Evolutionary conservation across 2,888 invertebrate genomes (phyloP).

Genomic region (Drosophila conformis): DNA sequence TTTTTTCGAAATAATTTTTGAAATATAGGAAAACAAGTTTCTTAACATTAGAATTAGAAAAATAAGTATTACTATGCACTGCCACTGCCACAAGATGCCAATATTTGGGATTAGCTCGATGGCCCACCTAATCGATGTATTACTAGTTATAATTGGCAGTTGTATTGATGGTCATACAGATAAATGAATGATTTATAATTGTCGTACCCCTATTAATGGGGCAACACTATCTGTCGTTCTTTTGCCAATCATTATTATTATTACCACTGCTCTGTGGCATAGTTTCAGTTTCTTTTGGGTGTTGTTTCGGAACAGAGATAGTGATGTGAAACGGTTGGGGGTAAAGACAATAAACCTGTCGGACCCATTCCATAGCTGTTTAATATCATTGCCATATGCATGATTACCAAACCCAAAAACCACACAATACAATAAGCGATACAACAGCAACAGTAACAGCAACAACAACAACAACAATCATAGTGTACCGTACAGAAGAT

Average conservation of each 20-base stretch:
- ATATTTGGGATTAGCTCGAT: not conserved
- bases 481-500: slow-evolving; percentile 12
- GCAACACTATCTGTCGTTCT: not conserved
- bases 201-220: slow-evolving; percentile 1
- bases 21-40: not conserved
- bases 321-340: slow-evolving; percentile 10
- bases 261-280: not conserved
- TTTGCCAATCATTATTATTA: not conserved
- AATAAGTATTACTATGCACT: not conserved
- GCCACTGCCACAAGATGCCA: not conserved
- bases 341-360: slow-evolving; percentile 31
- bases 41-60: not conserved
- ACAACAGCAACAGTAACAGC: slow-evolving; percentile 2
- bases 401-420: slow-evolving; percentile 45
- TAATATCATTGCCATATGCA: slow-evolving; percentile 46
- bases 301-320: not conserved
- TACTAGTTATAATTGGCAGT: not conserved
- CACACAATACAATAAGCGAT: slow-evolving; percentile 26
- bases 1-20: not conserved
- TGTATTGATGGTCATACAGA: not conserved
- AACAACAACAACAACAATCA: not conserved
- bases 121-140: not conserved
- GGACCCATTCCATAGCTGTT: slow-evolving; percentile 29
- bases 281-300: slow-evolving; percentile 9
- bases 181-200: slow-evolving; percentile 5